A percentile compares a stretch with the other conserved stretches of the same genome.
phyloP scores from a whole-genome alignment of 1,140 invertebrate genomes.

The Contarinia nasturtii region DNA sequence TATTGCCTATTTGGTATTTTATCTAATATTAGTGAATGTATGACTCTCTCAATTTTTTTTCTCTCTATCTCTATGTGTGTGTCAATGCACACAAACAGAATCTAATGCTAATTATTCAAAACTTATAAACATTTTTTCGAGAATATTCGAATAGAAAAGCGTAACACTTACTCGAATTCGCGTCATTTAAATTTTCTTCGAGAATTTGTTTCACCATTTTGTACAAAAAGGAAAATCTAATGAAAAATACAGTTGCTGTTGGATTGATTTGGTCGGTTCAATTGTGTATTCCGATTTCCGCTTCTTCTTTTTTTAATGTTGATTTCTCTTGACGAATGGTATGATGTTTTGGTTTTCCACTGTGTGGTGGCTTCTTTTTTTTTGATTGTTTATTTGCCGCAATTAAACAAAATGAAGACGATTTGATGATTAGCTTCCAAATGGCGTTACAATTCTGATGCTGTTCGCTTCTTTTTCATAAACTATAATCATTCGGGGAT shows the following conservation, averaged over 20 bases:
- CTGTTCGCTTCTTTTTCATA: background rate
- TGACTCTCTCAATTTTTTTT: too few species aligned
- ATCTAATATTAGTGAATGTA: too few species aligned
- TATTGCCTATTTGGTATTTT: too few species aligned
- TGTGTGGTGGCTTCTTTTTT: too few species aligned
- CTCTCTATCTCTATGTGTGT: too few species aligned
- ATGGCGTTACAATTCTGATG: background rate
- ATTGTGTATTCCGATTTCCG: background rate
- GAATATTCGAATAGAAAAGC: background rate
- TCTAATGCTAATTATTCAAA: too few species aligned
- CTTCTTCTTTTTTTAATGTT: too few species aligned
- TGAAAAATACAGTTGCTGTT: background rate
- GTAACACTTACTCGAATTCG: background rate
- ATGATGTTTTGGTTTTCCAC: background rate
- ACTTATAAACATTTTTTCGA: too few species aligned
- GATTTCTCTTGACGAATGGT: background rate
- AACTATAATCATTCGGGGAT: background rate
- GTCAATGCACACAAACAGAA: too few species aligned
- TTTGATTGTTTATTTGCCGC: too few species aligned
- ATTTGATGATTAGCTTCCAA: background rate
- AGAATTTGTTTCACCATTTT: background rate
- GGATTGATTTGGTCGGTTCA: background rate
- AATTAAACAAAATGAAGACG: constrained; percentile 7
- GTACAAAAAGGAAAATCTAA: background rate
- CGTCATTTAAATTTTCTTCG: background rate